A percentile compares a stretch with the other conserved stretches of the same genome.
These are phyloP conservation scores for Clepsis dumicolana DNA, from an alignment of 2,888 invertebrate genomes.

Conservation along the genomic window DNA sequence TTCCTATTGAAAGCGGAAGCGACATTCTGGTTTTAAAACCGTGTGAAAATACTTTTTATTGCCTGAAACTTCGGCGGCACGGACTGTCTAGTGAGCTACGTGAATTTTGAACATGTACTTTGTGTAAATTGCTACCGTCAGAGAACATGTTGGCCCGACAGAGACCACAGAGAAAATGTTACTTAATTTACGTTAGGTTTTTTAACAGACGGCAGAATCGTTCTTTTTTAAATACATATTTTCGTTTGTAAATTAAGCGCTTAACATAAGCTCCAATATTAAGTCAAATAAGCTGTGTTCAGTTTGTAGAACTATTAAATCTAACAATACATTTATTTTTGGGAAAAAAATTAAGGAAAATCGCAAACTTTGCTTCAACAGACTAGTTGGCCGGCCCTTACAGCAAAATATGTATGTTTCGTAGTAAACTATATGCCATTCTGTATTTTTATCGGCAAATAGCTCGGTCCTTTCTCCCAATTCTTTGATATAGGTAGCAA, in stretches of 20 bases:
- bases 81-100: not conserved
- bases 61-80: not conserved
- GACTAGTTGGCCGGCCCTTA: not conserved
- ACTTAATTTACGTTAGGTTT: too few relatives aligned
- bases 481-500: conserved; percentile 61
- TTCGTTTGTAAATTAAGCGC: too few relatives aligned
- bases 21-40: not conserved
- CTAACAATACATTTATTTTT: too few relatives aligned
- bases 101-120: conserved; percentile 4
- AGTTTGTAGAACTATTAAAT: too few relatives aligned
- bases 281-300: too few relatives aligned
- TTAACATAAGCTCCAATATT: too few relatives aligned
- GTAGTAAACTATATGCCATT: conserved; percentile 4
- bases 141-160: not conserved
- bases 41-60: conserved; percentile 10
- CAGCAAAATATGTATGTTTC: not conserved
- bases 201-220: too few relatives aligned
- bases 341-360: not conserved
- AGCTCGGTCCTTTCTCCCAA: conserved; percentile 26
- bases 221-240: too few relatives aligned
- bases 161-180: too few relatives aligned
- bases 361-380: not conserved
- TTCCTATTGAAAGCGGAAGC: not conserved
- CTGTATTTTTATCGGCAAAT: conserved; percentile 33
- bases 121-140: not conserved